phyloP scores from a whole-genome alignment of 2,888 invertebrate species.

The Tenthredo distinguenda region DNA sequence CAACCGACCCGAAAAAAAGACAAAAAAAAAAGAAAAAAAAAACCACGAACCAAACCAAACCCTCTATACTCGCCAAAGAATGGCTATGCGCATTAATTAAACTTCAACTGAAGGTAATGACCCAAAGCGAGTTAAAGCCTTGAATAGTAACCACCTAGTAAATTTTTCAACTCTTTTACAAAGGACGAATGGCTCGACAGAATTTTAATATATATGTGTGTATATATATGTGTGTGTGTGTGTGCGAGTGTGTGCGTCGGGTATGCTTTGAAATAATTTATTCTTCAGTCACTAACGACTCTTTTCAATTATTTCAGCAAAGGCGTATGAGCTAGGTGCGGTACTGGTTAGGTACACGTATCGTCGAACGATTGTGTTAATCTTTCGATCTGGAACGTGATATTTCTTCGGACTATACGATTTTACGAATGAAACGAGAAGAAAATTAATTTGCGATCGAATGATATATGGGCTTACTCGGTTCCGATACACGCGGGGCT shows the following conservation, averaged over 20 bases:
- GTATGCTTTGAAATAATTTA: background rate
- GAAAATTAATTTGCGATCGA: no score
- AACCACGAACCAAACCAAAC: no score
- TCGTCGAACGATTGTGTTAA: no score
- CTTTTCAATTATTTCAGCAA: background rate
- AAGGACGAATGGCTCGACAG: background rate
- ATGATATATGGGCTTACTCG: no score
- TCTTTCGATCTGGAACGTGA: no score
- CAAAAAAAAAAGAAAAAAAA: no score
- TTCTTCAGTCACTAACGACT: background rate
- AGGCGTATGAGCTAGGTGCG: background rate
- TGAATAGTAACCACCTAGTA: background rate
- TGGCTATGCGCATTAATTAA: constrained; percentile 11
- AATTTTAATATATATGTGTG: background rate
- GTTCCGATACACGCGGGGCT: no score
- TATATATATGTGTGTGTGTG: no score
- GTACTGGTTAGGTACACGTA: no score
- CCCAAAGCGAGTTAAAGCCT: background rate
- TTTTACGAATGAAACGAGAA: no score
- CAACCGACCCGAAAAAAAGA: background rate
- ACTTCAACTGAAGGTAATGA: constrained; percentile 20
- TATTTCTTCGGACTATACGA: no score
- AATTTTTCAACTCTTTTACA: constrained; percentile 7
- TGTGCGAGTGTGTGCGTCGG: no score
- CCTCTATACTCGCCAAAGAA: background rate